Evolutionary conservation across 2,888 invertebrate species (phyloP), one percentile per base, ranked within the genome.

Genomic region (Cremastinae sp.): DNA sequence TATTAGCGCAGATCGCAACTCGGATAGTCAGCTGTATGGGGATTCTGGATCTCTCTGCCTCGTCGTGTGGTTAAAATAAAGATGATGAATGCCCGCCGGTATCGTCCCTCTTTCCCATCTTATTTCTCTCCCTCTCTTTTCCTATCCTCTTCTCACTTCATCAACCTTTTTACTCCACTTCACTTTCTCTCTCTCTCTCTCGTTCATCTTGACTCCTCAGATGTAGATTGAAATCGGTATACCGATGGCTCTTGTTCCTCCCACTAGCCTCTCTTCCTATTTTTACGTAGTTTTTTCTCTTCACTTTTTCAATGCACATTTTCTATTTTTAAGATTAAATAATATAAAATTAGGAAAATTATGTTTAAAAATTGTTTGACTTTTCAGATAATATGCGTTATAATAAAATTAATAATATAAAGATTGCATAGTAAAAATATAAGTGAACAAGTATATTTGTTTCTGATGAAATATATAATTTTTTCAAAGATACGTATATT

Each of bases 31-130:
- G 54, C 38, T 47, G 18, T 45, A 77, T 75, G 78, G 75, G 82
- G 68, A 79, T 78, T 75, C 47, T 53, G 59, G 45, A 14, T 47
- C 69, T 73, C 66, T 66, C 36, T 64, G 56, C 79, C 74, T 76
- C 75, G 72, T 85, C 84, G 85, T 84, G 84, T 84, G 85, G 86
- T 87, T 87, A 86, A 87, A 87, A 88, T 86, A 87, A 87, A 85
- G 87, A 86, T 88, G 88, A 88, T 85, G 84, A 86, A 88, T 87
- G 86, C 83, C 72, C 80, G 36, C 43, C 78, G 79, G 73, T 73
- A 59, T 80, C 82, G 83, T 82, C 84, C 84, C 82, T 53, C 66
- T 72, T 56, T 18, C n/a, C 64, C 34, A 41, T 58, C 34, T 34
- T 45, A 28, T 43, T 54, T 66, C 28, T 14, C 51, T 8, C 65